Percentiles rank a stretch among this genome's conserved stretches.
Conservation (phyloP, 2,797 vertebrate species). For the Mormyrops attenuatus region DNA sequence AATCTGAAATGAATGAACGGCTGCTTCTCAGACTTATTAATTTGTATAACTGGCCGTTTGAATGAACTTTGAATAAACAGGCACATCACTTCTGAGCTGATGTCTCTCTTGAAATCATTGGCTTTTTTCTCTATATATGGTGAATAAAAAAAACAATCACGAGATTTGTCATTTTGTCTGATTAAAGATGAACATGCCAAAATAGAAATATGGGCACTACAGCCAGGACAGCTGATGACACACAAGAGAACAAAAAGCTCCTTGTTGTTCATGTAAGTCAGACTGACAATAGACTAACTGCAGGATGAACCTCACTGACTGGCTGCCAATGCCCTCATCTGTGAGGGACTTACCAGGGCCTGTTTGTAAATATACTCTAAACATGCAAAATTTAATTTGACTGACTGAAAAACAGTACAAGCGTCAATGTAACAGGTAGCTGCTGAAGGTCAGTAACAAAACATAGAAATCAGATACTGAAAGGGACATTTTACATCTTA, state of each 20-base stretch:
- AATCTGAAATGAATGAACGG: neutral
- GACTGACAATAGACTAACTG: neutral
- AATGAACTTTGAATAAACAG: neutral
- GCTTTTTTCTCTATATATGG: neutral
- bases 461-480: neutral
- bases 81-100: neutral
- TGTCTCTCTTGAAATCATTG: neutral
- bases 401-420: neutral
- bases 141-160: neutral
- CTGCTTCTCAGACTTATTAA: neutral
- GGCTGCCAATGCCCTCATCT: neutral
- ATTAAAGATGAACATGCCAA: neutral
- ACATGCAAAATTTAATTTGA: neutral
- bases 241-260: neutral
- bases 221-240: neutral
- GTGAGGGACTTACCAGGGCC: neutral
- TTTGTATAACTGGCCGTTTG: neutral
- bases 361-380: neutral
- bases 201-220: neutral
- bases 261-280: neutral
- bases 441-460: neutral
- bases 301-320: neutral
- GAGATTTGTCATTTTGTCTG: neutral
- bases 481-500: neutral
- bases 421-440: neutral